A percentile compares a stretch with the other conserved stretches of the same genome.
These are phyloP conservation scores for Drosophila greeni DNA, from an alignment of 2,888 invertebrate species.

Conservation along the genomic window DNA sequence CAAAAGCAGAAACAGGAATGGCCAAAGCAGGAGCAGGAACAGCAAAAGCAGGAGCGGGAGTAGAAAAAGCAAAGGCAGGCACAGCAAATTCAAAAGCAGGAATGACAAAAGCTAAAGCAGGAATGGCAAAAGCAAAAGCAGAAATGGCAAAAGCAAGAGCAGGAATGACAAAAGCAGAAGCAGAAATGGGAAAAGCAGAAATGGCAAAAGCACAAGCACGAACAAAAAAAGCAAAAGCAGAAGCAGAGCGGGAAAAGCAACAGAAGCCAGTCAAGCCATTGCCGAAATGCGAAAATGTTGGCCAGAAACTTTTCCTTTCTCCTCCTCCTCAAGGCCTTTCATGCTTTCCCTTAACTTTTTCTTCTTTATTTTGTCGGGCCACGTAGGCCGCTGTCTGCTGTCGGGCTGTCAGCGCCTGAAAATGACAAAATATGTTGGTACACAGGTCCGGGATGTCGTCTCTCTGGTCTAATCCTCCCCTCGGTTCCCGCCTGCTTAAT, in stretches of 20 bases:
- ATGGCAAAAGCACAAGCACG: background rate
- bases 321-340: background rate
- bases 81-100: no score
- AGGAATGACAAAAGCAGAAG: background rate
- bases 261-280: constrained; percentile 11
- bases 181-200: no score
- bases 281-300: constrained; percentile 25
- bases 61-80: no score
- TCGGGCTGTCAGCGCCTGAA: constrained; percentile 19
- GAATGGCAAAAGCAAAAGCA: no score
- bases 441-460: constrained; percentile 11
- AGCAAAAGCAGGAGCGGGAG: no score
- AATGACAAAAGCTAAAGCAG: background rate
- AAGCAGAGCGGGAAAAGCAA: background rate
- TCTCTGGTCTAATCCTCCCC: constrained; percentile 2
- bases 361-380: background rate
- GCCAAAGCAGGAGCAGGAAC: background rate
- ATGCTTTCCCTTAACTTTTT: constrained; percentile 21
- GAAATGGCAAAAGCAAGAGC: no score
- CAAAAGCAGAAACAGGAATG: background rate
- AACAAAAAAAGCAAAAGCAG: no score
- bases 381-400: constrained; percentile 24
- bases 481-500: constrained; percentile 40
- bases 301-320: constrained; percentile 29
- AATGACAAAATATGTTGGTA: constrained; percentile 38